Conservation (phyloP, 2,888 invertebrate species). For the Ormia ochracea region DNA sequence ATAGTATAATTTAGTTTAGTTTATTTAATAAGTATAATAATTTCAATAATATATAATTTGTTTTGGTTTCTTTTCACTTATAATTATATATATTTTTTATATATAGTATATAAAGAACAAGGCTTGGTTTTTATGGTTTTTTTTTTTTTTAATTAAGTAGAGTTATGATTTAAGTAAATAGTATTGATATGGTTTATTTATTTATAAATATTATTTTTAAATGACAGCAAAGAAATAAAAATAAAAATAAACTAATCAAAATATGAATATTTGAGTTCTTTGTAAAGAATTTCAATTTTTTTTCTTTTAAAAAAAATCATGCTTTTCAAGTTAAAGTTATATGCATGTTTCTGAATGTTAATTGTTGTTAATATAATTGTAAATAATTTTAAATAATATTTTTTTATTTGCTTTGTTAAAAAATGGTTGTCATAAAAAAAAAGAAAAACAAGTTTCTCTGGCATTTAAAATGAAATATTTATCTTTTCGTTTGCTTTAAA, state of each 20-base stretch:
- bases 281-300: background rate
- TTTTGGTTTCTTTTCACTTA: constrained; percentile 64
- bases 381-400: constrained; percentile 48
- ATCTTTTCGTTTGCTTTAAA: constrained; percentile 23
- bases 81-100: constrained; percentile 53
- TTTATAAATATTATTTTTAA: constrained; percentile 25
- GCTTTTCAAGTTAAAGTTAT: background rate
- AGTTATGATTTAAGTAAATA: constrained; percentile 57
- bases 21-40: constrained; percentile 66
- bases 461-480: constrained; percentile 27
- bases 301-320: background rate
- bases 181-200: constrained; percentile 62
- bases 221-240: background rate
- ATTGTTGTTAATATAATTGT: constrained; percentile 20
- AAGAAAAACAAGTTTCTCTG: constrained; percentile 62
- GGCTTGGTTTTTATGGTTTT: constrained; percentile 64
- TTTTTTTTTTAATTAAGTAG: constrained; percentile 48
- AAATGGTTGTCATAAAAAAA: constrained; percentile 58
- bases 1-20: constrained; percentile 63
- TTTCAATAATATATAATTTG: constrained; percentile 65
- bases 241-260: background rate
- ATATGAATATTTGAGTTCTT: background rate
- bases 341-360: background rate
- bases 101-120: constrained; percentile 67
- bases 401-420: constrained; percentile 53